phyloP scores from a whole-genome alignment of 2,797 vertebrate species.

The Clarias pachynema region DNA sequence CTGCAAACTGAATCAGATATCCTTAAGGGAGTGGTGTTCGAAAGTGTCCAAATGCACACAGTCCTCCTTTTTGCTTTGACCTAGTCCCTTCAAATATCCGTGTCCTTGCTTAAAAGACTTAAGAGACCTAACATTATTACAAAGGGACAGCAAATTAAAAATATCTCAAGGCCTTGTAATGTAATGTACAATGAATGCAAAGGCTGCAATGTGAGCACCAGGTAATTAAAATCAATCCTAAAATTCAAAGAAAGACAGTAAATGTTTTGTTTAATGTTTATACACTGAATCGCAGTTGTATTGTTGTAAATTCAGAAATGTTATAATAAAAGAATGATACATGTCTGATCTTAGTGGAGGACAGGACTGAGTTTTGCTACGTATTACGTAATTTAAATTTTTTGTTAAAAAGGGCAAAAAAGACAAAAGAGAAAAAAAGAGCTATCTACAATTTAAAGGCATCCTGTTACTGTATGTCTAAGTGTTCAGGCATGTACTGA shows the following conservation, averaged over 20 bases:
- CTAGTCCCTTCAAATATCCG: neutral
- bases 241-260: neutral
- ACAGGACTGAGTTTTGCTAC: neutral
- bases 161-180: neutral
- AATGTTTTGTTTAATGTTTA: neutral
- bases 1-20: neutral
- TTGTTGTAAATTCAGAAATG: neutral
- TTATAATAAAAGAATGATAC: neutral
- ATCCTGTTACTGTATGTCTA: neutral
- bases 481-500: neutral
- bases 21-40: neutral
- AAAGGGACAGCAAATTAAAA: neutral
- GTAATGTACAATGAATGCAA: neutral
- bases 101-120: neutral
- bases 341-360: neutral
- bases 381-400: neutral
- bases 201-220: neutral
- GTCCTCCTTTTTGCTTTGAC: slow-evolving; percentile 8
- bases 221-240: neutral
- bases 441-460: neutral
- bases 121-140: slow-evolving; percentile 6
- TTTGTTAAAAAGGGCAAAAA: too few species aligned
- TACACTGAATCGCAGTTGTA: neutral
- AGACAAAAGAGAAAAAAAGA: neutral
- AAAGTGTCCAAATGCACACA: neutral